phyloP scores from a whole-genome alignment of 2,888 invertebrate species.

The Acleris sparsana region DNA sequence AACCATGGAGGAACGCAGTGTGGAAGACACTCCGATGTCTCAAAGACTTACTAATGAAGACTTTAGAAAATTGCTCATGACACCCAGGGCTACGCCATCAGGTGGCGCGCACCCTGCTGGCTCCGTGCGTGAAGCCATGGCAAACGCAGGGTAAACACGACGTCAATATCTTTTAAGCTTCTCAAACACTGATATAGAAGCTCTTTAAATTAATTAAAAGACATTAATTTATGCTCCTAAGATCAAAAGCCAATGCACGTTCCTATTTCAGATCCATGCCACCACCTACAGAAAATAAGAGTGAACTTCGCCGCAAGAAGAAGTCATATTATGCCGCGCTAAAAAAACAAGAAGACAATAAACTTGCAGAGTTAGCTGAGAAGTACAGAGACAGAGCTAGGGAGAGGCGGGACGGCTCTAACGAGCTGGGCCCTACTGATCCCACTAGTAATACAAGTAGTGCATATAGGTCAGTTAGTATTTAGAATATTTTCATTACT shows the following conservation, averaged over 20 bases:
- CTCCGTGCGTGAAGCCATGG: conserved; percentile 87
- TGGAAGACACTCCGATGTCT: conserved; percentile 86
- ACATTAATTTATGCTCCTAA: neutral
- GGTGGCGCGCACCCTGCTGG: conserved; percentile 79
- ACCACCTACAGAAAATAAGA: conserved; percentile 87
- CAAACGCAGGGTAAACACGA: conserved; percentile 81
- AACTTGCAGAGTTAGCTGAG: conserved; percentile 95
- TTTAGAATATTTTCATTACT: neutral
- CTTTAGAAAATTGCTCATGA: conserved; percentile 97
- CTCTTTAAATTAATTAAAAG: conserved; percentile 2
- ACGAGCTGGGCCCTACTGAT: conserved; percentile 92
- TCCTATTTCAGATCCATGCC: conserved; percentile 68
- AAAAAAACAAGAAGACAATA: conserved; percentile 97
- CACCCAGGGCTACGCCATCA: conserved; percentile 91
- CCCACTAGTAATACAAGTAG: conserved; percentile 92
- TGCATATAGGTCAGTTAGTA: conserved; percentile 84
- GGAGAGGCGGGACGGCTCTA: conserved; percentile 94
- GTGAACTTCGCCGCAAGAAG: conserved; percentile 94
- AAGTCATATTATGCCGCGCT: conserved; percentile 97
- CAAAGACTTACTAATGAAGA: conserved; percentile 97
- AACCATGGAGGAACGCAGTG: conserved; percentile 79
- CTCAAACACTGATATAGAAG: conserved; percentile 35
- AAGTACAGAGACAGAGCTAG: conserved; percentile 96
- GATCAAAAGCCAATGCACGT: neutral
- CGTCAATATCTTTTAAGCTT: neutral